phyloP scores from a whole-genome alignment of 1,140 invertebrate genomes.

The Pseudomyrmex pallidus region DNA sequence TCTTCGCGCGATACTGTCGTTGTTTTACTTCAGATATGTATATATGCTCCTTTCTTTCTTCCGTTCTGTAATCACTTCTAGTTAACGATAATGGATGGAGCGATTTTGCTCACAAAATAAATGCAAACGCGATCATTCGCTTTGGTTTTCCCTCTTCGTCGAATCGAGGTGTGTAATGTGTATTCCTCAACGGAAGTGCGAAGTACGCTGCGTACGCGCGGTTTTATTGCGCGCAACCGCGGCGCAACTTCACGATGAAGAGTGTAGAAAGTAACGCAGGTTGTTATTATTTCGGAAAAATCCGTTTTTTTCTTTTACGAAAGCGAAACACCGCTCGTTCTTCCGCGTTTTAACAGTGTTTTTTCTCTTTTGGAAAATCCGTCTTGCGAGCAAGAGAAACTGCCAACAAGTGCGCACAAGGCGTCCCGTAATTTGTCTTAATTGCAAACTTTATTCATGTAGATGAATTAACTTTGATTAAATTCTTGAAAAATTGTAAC shows the following conservation, averaged over 20 bases:
- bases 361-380: not conserved
- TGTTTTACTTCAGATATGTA: not conserved
- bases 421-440: too few species aligned
- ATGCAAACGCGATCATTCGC: slow-evolving; percentile 33
- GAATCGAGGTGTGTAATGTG: not conserved
- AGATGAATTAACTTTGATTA: too few species aligned
- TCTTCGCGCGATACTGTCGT: slow-evolving; percentile 23
- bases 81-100: slow-evolving; percentile 39
- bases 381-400: not conserved
- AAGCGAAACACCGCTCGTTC: not conserved
- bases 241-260: not conserved
- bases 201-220: not conserved
- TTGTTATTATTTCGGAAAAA: slow-evolving; percentile 9
- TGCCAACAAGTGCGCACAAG: not conserved
- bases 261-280: slow-evolving; percentile 24
- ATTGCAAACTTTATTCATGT: not conserved
- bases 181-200: not conserved
- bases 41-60: not conserved
- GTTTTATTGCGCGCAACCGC: slow-evolving; percentile 13
- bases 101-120: slow-evolving; percentile 5
- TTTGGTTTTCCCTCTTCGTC: slow-evolving; percentile 31
- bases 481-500: too few species aligned
- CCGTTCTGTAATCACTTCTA: not conserved
- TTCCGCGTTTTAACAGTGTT: not conserved
- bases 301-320: not conserved